phyloP scores from a whole-genome alignment of 2,888 invertebrate species.

The Nasonia oneida region DNA sequence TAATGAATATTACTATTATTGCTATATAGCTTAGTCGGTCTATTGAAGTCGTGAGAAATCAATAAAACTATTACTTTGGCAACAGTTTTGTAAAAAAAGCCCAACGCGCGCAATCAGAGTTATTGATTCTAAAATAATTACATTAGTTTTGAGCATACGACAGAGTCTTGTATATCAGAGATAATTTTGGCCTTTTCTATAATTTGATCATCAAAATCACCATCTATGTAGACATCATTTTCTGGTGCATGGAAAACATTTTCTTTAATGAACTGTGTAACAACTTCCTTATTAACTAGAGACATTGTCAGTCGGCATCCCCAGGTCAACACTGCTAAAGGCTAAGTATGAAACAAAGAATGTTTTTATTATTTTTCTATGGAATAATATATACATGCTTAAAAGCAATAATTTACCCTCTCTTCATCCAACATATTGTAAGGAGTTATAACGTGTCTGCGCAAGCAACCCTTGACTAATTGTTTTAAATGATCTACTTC shows the following conservation, averaged over 20 bases:
- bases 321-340: constrained; percentile 88
- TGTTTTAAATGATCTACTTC: constrained; percentile 83
- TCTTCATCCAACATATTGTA: constrained; percentile 82
- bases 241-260: constrained; percentile 84
- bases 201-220: constrained; percentile 81
- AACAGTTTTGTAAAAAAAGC: background rate
- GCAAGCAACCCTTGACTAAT: constrained; percentile 85
- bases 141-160: constrained; percentile 77
- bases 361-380: constrained; percentile 22
- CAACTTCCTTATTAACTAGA: constrained; percentile 81
- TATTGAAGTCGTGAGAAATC: background rate
- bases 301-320: constrained; percentile 87
- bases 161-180: constrained; percentile 78
- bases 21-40: background rate
- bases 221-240: constrained; percentile 72
- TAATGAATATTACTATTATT: background rate
- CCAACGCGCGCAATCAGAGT: background rate
- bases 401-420: constrained; percentile 80
- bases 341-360: constrained; percentile 79
- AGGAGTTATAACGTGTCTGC: constrained; percentile 89
- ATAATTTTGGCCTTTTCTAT: constrained; percentile 78
- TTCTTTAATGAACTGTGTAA: constrained; percentile 83
- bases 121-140: constrained; percentile 33
- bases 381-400: background rate
- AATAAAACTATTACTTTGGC: background rate